These are phyloP conservation scores for Scrobipalpa atriplicella DNA, from an alignment of 2,888 invertebrate genomes.

Conservation along the genomic window DNA sequence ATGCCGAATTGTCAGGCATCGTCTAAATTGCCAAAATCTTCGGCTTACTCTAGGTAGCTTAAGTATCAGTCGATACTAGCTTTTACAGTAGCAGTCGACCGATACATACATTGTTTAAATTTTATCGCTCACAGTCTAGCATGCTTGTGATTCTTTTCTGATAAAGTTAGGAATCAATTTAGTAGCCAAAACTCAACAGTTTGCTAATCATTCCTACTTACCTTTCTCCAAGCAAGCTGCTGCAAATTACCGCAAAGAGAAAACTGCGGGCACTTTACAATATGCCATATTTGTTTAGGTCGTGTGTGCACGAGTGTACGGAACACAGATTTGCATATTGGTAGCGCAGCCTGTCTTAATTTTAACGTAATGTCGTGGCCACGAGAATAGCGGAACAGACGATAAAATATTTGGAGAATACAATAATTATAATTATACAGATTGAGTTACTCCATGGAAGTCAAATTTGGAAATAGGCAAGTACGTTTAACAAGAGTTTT, in stretches of 20 bases:
- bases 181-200: too few relatives aligned
- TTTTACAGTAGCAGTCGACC: too few relatives aligned
- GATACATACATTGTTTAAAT: too few relatives aligned
- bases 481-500: too few relatives aligned
- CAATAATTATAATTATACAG: not conserved
- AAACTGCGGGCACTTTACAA: conserved; percentile 44
- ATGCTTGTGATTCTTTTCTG: too few relatives aligned
- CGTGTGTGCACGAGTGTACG: conserved; percentile 37
- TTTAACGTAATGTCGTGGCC: conserved; percentile 42
- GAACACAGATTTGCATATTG: conserved; percentile 72
- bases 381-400: conserved; percentile 18
- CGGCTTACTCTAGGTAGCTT: too few relatives aligned
- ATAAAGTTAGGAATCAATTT: too few relatives aligned
- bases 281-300: conserved; percentile 65
- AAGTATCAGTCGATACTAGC: too few relatives aligned
- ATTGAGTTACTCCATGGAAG: too few relatives aligned
- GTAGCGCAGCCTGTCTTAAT: conserved; percentile 78
- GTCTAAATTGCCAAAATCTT: too few relatives aligned
- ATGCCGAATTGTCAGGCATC: too few relatives aligned
- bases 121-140: not conserved
- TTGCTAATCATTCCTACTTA: not conserved
- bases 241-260: conserved; percentile 15
- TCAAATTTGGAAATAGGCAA: too few relatives aligned
- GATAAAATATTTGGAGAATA: not conserved
- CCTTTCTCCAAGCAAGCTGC: not conserved